Conservation (phyloP, 2,113 vertebrate species). For the Phocoena phocoena region DNA sequence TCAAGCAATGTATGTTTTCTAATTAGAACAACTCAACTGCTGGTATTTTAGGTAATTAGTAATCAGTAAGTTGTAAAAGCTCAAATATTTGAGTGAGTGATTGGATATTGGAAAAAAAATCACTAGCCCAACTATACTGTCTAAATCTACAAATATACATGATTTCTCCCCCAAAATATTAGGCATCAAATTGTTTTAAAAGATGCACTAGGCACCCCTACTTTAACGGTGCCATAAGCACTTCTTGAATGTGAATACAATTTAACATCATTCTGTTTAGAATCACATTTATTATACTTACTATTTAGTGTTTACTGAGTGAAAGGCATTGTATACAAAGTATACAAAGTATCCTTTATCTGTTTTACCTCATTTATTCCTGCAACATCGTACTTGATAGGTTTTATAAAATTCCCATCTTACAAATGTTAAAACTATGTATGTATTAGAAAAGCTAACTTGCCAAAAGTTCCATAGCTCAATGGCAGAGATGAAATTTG, state of each 20-base stretch:
- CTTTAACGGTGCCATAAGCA: not conserved
- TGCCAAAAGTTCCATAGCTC: not conserved
- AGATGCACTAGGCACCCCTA: not conserved
- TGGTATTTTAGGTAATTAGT: not conserved
- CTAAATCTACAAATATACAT: not conserved
- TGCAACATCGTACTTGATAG: not conserved
- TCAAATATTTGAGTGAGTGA: conserved; percentile 13
- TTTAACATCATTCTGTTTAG: conserved; percentile 23
- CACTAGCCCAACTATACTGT: not conserved
- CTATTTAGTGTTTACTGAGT: conserved; percentile 11
- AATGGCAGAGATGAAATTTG: not conserved
- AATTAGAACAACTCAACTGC: not conserved
- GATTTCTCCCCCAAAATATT: not conserved
- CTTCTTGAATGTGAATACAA: not conserved
- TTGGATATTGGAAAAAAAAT: not conserved
- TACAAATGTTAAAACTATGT: not conserved
- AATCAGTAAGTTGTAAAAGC: not conserved
- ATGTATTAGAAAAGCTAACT: not conserved
- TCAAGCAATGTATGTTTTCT: not conserved
- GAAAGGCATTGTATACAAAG: not conserved
- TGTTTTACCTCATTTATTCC: not conserved
- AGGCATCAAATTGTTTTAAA: not conserved
- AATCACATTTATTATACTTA: not conserved
- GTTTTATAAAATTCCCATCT: conserved; percentile 5
- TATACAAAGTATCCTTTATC: not conserved